Evolutionary conservation across 2,888 invertebrate species (phyloP), one percentile per base, ranked within the genome.

Genomic region (Agrotis exclamationis): DNA sequence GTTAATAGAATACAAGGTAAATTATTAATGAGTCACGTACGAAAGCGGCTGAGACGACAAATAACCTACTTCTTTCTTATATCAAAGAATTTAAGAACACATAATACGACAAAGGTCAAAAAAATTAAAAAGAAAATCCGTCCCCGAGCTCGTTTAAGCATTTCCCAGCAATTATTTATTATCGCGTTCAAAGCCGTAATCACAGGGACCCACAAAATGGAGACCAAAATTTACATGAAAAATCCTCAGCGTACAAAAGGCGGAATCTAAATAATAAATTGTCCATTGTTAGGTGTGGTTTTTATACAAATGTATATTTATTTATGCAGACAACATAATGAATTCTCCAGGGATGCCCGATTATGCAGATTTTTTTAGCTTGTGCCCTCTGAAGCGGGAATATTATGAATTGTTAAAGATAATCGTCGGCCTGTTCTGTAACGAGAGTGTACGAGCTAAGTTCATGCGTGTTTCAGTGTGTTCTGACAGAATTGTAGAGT

Each of bases 231-330:
- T 94, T 92, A 91, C 91, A 93, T 93, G 91, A 93, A 93, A 93
- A 93, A 93, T 90, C 88, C 90, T 86, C 86, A 85, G 86, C 82
- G 77, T 80, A 86, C 88, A 87, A 91, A 88, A 90, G 86, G 88
- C 87, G 86, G 91, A 93, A 94, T 95, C 94, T 95, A 94, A 95
- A 95, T 95, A 95, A 94, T 94, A 94, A 95, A 95, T 95, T 95
- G 94, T 94, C 92, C 91, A 95, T 95, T 94, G 93, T 94, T 91
- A 91, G 91, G 88, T 89, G 87, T 85, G 85, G 88, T 85, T 79
- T 88, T 92, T 91, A 91, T 91, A 91, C 90, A 90, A 90, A 91
- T 91, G 85, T 85, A 91, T 91, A 94, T 93, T 93, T 93, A 94
- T 93, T 93, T 94, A 94, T 93, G 92, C 92, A 92, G 93, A 93